A percentile compares a stretch with the other conserved stretches of the same genome.
These are phyloP conservation scores for Nipponia nippon DNA, from an alignment of 2,113 vertebrate species.

Conservation along the genomic window DNA sequence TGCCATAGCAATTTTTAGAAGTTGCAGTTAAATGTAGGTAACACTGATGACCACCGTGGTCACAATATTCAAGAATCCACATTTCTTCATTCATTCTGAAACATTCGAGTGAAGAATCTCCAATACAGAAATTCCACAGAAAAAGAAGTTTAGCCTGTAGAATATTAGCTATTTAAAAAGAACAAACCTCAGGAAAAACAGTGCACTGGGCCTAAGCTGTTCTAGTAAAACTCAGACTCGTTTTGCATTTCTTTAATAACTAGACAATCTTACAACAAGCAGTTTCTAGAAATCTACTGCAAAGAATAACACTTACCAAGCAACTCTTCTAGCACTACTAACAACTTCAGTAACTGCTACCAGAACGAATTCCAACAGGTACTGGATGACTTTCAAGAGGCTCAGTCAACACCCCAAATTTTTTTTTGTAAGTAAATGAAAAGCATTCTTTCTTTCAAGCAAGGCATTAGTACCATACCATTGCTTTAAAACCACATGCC, in stretches of 20 bases:
- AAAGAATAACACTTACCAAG: neutral
- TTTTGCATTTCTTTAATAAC: neutral
- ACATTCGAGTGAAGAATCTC: neutral
- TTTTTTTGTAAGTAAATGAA: neutral
- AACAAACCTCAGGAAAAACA: neutral
- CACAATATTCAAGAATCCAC: neutral
- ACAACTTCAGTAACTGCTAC: neutral
- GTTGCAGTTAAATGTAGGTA: neutral
- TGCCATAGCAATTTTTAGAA: neutral
- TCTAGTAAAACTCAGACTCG: neutral
- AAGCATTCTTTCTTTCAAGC: slow-evolving; percentile 2
- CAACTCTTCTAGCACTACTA: neutral
- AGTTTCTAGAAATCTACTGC: neutral
- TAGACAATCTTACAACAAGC: neutral
- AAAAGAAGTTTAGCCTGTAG: neutral
- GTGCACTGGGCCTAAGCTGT: neutral
- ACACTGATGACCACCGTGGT: neutral
- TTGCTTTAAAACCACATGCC: neutral
- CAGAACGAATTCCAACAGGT: neutral
- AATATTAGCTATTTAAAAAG: neutral
- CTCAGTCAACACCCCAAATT: neutral
- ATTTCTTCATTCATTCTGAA: neutral
- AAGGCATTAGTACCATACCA: neutral
- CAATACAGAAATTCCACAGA: neutral
- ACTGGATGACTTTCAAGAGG: neutral